A percentile compares a stretch with the other conserved stretches of the same genome.
Evolutionary conservation across 2,888 invertebrate species (phyloP).

Genomic region (Caenorhabditis zanzibari): DNA sequence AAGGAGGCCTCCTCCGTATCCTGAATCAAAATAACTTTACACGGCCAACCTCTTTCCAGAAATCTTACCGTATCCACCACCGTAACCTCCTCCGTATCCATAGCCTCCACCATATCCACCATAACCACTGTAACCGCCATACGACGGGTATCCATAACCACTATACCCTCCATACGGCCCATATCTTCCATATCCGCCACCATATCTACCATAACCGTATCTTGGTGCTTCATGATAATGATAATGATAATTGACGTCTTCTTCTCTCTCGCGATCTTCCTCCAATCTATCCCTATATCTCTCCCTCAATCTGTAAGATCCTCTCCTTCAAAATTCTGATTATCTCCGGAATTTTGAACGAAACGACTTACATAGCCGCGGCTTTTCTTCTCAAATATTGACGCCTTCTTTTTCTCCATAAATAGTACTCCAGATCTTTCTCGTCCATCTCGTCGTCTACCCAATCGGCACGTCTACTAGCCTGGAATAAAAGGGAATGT

Average conservation of each 20-base stretch:
- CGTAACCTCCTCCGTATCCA: constrained; percentile 42
- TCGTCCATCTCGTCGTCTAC: constrained; percentile 61
- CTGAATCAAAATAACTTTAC: not conserved
- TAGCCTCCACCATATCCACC: constrained; percentile 51
- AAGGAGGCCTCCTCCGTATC: constrained; percentile 49
- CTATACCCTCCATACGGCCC: constrained; percentile 52
- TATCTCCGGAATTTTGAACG: not conserved
- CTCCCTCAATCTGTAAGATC: constrained; percentile 32
- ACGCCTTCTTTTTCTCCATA: constrained; percentile 67
- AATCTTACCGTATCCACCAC: constrained; percentile 40
- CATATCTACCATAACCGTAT: constrained; percentile 46
- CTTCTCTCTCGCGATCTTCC: constrained; percentile 23
- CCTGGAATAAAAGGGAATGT: not conserved
- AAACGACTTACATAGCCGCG: constrained; percentile 18
- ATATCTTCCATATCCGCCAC: constrained; percentile 43
- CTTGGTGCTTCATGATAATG: constrained; percentile 62
- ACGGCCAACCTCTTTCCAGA: too few relatives aligned
- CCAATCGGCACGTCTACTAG: constrained; percentile 60
- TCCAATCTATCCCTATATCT: constrained; percentile 39
- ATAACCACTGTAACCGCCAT: constrained; percentile 55
- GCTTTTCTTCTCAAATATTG: constrained; percentile 53
- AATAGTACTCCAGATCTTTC: constrained; percentile 66
- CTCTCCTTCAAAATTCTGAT: constrained; percentile 3
- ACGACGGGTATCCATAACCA: constrained; percentile 53
- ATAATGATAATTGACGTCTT: constrained; percentile 53